Conservation (phyloP, 2,797 vertebrate genomes). For the Acestrorhynchus altus region DNA sequence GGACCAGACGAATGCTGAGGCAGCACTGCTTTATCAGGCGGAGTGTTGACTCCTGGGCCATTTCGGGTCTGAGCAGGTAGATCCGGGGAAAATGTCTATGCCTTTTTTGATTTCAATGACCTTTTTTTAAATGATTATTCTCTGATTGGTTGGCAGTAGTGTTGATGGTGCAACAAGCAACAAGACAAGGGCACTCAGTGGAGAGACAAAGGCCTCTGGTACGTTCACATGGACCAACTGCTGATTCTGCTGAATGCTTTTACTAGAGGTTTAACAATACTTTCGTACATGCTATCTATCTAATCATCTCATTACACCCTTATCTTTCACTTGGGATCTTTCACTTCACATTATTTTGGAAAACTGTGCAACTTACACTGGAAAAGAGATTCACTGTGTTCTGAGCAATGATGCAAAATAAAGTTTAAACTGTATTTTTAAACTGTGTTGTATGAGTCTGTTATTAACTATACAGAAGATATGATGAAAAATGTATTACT, state of each 20-base stretch:
- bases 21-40: background rate
- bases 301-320: too few relatives aligned
- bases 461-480: background rate
- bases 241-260: constrained; percentile 40
- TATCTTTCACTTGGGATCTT: too few relatives aligned
- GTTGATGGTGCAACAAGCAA: constrained; percentile 67
- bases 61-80: constrained; percentile 29
- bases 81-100: constrained; percentile 61
- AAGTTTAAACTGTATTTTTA: background rate
- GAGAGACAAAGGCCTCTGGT: constrained; percentile 66
- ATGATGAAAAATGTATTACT: background rate
- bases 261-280: too few relatives aligned
- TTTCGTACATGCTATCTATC: too few relatives aligned
- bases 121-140: constrained; percentile 72
- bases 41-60: constrained; percentile 33
- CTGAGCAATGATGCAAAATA: background rate
- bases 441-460: background rate
- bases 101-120: constrained; percentile 67
- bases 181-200: constrained; percentile 72
- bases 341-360: too few relatives aligned
- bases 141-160: constrained; percentile 65
- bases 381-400: background rate
- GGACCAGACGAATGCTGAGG: constrained; percentile 6
- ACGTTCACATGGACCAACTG: constrained; percentile 46
- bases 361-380: too few relatives aligned